Evolutionary conservation across 2,888 invertebrate genomes (phyloP).

Genomic region (Heliothis peltigera): DNA sequence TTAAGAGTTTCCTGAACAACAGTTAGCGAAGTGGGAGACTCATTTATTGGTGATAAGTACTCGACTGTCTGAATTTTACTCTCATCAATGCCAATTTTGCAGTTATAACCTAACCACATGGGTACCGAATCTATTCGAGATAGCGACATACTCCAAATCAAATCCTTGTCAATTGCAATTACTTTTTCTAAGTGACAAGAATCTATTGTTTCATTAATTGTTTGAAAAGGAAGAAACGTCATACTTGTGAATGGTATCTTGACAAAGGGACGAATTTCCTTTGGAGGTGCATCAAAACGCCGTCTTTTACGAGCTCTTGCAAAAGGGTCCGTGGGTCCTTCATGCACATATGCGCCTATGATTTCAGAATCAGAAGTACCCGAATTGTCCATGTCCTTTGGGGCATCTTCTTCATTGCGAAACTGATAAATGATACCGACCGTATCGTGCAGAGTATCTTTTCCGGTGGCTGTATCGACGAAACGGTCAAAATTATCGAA

Average conservation of each 20-base stretch:
- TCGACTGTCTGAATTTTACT: constrained; percentile 8
- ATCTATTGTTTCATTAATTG: too few species aligned
- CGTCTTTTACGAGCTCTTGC: constrained; percentile 31
- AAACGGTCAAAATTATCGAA: constrained; percentile 53
- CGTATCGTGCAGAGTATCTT: constrained; percentile 86
- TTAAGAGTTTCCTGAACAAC: constrained; percentile 64
- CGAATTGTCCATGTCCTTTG: constrained; percentile 2
- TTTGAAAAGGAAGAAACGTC: too few species aligned
- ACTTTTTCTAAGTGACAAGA: too few species aligned
- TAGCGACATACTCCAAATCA: constrained; percentile 7
- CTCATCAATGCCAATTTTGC: not conserved
- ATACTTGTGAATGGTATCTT: too few species aligned
- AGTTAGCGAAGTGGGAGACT: constrained; percentile 58
- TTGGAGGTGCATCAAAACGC: too few species aligned
- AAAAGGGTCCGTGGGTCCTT: constrained; percentile 19
- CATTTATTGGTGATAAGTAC: constrained; percentile 62
- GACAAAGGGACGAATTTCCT: too few species aligned
- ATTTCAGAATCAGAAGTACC: not conserved
- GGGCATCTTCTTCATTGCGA: constrained; percentile 3
- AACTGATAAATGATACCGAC: constrained; percentile 92
- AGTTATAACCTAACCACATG: constrained; percentile 6
- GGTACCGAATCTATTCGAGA: constrained; percentile 6
- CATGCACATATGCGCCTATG: not conserved
- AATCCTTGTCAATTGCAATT: not conserved
- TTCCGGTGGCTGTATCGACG: constrained; percentile 46